Evolutionary conservation across 2,888 invertebrate genomes (phyloP).

Genomic region (Hedya salicella): DNA sequence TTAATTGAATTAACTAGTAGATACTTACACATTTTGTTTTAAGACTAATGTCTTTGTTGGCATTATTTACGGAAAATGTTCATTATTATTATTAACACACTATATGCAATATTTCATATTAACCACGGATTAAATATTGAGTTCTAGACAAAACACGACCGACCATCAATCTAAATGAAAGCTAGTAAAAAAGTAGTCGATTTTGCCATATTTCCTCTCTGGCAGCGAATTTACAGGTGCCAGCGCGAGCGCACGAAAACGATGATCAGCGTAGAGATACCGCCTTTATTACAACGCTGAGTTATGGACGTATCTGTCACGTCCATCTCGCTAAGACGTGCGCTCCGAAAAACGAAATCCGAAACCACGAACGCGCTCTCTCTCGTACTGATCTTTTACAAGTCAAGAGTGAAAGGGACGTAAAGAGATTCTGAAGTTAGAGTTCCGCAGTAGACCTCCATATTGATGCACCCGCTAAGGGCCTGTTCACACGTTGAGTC

Average conservation of each 20-base stretch:
- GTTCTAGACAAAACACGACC: too few relatives aligned
- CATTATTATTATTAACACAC: too few relatives aligned
- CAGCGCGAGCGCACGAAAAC: constrained; percentile 48
- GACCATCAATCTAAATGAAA: neutral
- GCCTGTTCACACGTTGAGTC: constrained; percentile 41
- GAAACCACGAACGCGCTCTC: constrained; percentile 13
- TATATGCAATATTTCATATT: too few relatives aligned
- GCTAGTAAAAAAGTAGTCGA: neutral
- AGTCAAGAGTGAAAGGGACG: constrained; percentile 9
- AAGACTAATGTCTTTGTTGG: too few relatives aligned
- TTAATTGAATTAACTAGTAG: too few relatives aligned
- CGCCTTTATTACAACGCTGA: constrained; percentile 57
- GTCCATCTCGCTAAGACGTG: constrained; percentile 44
- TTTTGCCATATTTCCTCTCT: constrained; percentile 18
- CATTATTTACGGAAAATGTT: too few relatives aligned
- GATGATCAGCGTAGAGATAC: constrained; percentile 57
- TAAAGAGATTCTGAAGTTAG: neutral
- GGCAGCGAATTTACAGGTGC: constrained; percentile 34
- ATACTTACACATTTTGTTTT: too few relatives aligned
- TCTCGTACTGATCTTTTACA: neutral
- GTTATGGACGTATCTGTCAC: constrained; percentile 53
- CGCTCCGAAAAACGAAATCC: constrained; percentile 15
- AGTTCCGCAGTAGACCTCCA: constrained; percentile 1
- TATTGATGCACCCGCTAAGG: constrained; percentile 51
- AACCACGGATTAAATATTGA: too few relatives aligned